A percentile compares a stretch with the other conserved stretches of the same genome.
Evolutionary conservation across 2,888 invertebrate species (phyloP).

Genomic region (Polylopha cassiicola): DNA sequence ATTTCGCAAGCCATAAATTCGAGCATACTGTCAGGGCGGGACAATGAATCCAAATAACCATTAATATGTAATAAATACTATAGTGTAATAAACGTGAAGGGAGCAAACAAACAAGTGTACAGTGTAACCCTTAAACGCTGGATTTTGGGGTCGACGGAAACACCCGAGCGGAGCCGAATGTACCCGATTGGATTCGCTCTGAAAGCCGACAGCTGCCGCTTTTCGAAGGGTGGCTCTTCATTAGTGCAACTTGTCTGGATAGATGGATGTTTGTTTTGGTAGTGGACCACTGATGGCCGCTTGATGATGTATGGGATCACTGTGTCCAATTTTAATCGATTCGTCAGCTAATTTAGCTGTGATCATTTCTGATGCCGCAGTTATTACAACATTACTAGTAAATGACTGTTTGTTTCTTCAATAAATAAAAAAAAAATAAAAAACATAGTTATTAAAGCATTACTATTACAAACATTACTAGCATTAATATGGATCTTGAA

Average conservation of each 20-base stretch:
- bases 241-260: slow-evolving; percentile 72
- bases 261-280: slow-evolving; percentile 77
- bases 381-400: no score
- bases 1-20: slow-evolving; percentile 70
- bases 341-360: no score
- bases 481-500: no score
- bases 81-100: slow-evolving; percentile 71
- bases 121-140: slow-evolving; percentile 61
- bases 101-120: slow-evolving; percentile 75
- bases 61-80: slow-evolving; percentile 78
- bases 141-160: slow-evolving; percentile 34
- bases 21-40: slow-evolving; percentile 71
- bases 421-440: no score
- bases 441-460: no score
- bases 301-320: slow-evolving; percentile 66
- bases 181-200: slow-evolving; percentile 70
- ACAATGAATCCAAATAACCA: slow-evolving; percentile 78
- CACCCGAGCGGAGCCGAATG: slow-evolving; percentile 42
- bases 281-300: slow-evolving; percentile 57
- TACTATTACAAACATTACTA: no score
- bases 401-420: no score
- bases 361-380: no score
- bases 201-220: slow-evolving; percentile 72
- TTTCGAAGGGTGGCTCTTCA: slow-evolving; percentile 74
- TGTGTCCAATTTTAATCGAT: no score